Evolutionary conservation across 1,140 invertebrate species (phyloP).

Genomic region (Planococcus citri): DNA sequence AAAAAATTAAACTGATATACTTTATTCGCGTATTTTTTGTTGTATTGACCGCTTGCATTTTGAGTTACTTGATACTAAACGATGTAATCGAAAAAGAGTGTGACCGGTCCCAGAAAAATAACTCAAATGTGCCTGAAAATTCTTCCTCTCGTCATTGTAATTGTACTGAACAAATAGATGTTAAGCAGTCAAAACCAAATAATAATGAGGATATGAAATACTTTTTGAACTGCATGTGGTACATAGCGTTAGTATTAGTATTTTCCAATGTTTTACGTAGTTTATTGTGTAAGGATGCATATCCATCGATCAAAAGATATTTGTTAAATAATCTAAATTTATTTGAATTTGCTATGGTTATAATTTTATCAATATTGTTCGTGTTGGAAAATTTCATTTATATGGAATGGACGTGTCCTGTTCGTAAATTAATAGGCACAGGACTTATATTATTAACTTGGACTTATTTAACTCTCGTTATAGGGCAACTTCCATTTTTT

Average conservation of each 20-base stretch:
- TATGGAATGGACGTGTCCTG: too few relatives aligned
- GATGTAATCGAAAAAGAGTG: too few relatives aligned
- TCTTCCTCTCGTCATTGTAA: too few relatives aligned
- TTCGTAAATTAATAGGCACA: constrained; percentile 44
- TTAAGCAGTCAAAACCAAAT: too few relatives aligned
- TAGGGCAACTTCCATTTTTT: constrained; percentile 69
- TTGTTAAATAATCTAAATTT: constrained; percentile 55
- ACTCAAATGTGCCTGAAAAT: too few relatives aligned
- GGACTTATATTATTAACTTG: constrained; percentile 72
- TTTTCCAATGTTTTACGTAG: constrained; percentile 43
- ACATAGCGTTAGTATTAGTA: not conserved
- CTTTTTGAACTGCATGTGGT: too few relatives aligned
- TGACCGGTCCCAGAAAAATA: too few relatives aligned
- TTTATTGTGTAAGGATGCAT: constrained; percentile 52
- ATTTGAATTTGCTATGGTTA: constrained; percentile 49
- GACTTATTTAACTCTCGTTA: constrained; percentile 77
- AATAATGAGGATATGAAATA: too few relatives aligned
- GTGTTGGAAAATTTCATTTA: too few relatives aligned
- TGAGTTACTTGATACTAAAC: constrained; percentile 59
- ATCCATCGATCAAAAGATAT: constrained; percentile 64
- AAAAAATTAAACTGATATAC: constrained; percentile 77
- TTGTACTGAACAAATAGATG: too few relatives aligned
- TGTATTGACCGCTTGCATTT: constrained; percentile 60
- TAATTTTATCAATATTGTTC: not conserved
- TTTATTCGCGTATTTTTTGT: constrained; percentile 64